Evolutionary conservation across 1,140 invertebrate species (phyloP), one percentile per base, ranked within the genome.

Genomic region (Atta colombica): DNA sequence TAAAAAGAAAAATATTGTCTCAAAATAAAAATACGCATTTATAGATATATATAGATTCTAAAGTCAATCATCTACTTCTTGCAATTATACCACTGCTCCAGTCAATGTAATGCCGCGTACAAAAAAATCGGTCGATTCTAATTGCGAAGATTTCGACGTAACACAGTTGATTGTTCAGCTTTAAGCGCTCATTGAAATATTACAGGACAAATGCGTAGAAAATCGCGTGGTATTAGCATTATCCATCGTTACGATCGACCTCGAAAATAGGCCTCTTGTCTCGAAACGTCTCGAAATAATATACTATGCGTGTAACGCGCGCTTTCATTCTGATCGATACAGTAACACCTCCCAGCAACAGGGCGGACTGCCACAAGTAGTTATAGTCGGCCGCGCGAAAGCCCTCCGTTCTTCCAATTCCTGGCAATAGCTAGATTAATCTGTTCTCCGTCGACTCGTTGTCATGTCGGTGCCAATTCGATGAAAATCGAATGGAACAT

Each of bases 281-380:
- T 91, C 74, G 55, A 89, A 91, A 82, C 69, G 18, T 71, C 58
- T 55, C 80, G 72, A 85, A 75, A 91, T 72, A 85, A 31, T 71
- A 18, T 71, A 28, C 25, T 60, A 66, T 77, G 87, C 78, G 78
- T 86, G 87, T 90, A 91, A 92, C 88, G 93, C 89, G 89, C 88
- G 91, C 77, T 88, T 90, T 84, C 88, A 87, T 66, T 84, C 69
- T 92, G 89, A 94, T 94, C 93, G 93, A 94, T 94, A 93, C 88
- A 91, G 92, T 93, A 93, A 92, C 92, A 93, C 92, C 93, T 93
- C 93, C 89, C 92, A 92, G 93, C 93, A 94, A 94, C 93, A 94
- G 93, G 93, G 90, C 91, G 72, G 80, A 90, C 81, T 86, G 89
- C 88, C 86, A 87, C 90, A 91, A 91, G 89, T 88, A 88, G 89